Percentiles rank a stretch among this genome's conserved stretches.
Evolutionary conservation across 2,888 invertebrate genomes (phyloP).

Genomic region (Tachina lurida): DNA sequence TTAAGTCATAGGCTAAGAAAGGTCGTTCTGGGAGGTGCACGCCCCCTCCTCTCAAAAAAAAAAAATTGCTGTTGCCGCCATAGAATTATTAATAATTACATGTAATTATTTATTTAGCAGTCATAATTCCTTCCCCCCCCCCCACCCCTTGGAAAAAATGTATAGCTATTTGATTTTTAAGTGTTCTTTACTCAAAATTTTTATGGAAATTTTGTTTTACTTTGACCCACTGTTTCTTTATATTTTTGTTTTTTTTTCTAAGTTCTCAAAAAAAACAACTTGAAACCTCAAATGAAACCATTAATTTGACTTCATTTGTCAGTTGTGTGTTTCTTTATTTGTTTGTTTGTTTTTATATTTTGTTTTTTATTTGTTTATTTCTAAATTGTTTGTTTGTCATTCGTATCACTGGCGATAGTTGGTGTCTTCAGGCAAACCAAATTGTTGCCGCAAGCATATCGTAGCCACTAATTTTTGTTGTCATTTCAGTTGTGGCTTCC

Average conservation of each 20-base stretch:
- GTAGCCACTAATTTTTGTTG: neutral
- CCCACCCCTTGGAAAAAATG: too few relatives aligned
- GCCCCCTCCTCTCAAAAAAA: too few relatives aligned
- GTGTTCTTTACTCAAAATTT: too few relatives aligned
- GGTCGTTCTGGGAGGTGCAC: too few relatives aligned
- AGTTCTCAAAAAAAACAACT: neutral
- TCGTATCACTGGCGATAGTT: neutral
- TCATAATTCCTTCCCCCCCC: too few relatives aligned
- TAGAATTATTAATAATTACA: too few relatives aligned
- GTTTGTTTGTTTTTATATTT: neutral
- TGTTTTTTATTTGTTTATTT: neutral
- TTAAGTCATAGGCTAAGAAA: too few relatives aligned
- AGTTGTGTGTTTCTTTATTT: neutral
- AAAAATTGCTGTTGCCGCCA: too few relatives aligned
- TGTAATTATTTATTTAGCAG: too few relatives aligned
- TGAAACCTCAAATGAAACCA: neutral
- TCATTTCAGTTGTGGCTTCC: neutral
- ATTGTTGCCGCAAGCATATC: neutral
- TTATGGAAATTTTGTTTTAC: too few relatives aligned
- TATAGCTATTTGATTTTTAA: too few relatives aligned
- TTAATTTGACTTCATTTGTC: conserved; percentile 11
- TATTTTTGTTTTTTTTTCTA: neutral
- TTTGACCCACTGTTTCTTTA: neutral
- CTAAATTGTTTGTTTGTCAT: neutral
- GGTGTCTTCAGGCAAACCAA: neutral